These are phyloP conservation scores for Rhadinocentrus ornatus DNA, from an alignment of 2,797 vertebrate species.

Conservation along the genomic window DNA sequence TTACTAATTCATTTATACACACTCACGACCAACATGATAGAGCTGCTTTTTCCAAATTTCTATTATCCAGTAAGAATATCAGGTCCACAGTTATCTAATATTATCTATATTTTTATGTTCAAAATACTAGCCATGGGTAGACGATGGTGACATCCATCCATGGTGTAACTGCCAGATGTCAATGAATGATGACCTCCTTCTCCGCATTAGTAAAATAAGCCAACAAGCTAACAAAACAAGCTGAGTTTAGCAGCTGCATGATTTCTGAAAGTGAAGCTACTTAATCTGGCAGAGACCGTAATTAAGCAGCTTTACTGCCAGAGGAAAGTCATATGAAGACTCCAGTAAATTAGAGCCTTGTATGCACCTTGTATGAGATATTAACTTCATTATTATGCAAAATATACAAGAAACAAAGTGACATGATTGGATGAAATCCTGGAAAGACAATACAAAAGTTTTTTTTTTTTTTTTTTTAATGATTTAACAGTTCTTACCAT, in stretches of 20 bases:
- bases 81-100: slow-evolving; percentile 1
- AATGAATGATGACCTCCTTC: slow-evolving; percentile 53
- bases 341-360: slow-evolving; percentile 28
- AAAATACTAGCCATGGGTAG: slow-evolving; percentile 27
- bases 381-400: slow-evolving; percentile 17
- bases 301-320: slow-evolving; percentile 53
- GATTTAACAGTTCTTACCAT: slow-evolving; percentile 84
- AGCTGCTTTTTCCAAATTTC: not conserved
- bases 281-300: slow-evolving; percentile 58
- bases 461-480: too few relatives aligned
- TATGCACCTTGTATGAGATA: slow-evolving; percentile 5
- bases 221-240: slow-evolving; percentile 48
- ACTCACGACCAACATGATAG: not conserved
- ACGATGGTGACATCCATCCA: slow-evolving; percentile 24
- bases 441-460: not conserved
- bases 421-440: not conserved
- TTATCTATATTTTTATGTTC: slow-evolving; percentile 18
- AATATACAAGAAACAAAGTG: slow-evolving; percentile 9
- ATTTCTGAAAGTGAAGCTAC: slow-evolving; percentile 55
- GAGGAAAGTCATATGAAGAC: slow-evolving; percentile 50
- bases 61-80: not conserved
- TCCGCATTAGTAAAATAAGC: slow-evolving; percentile 63
- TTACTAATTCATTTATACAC: too few relatives aligned
- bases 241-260: slow-evolving; percentile 47
- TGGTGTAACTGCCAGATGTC: slow-evolving; percentile 57